phyloP scores from a whole-genome alignment of 1,140 invertebrate genomes.

The Magallana angulata region DNA sequence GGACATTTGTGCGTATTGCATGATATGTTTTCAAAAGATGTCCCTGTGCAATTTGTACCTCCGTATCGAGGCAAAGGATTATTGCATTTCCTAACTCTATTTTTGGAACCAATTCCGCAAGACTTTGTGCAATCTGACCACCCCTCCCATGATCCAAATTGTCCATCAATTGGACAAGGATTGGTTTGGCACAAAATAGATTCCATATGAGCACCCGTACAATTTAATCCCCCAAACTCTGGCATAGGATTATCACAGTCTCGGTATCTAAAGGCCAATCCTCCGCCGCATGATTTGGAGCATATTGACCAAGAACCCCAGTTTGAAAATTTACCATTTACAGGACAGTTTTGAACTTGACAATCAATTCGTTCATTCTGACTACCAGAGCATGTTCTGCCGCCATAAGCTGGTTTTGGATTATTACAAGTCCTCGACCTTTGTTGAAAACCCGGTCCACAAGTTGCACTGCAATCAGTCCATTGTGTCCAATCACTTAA shows the following conservation, averaged over 20 bases:
- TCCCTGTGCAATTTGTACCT: slow-evolving; percentile 63
- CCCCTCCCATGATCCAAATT: slow-evolving; percentile 62
- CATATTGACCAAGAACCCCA: neutral
- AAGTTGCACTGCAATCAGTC: slow-evolving; percentile 7
- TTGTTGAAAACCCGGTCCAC: neutral
- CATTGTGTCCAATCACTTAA: slow-evolving; percentile 26
- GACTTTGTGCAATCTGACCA: slow-evolving; percentile 63
- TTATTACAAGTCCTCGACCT: slow-evolving; percentile 23
- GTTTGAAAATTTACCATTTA: neutral
- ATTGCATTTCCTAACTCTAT: slow-evolving; percentile 58
- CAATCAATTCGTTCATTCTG: neutral
- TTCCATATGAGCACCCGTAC: neutral
- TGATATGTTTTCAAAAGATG: neutral
- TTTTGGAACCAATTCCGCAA: slow-evolving; percentile 60
- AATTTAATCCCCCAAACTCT: neutral
- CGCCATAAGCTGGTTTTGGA: neutral
- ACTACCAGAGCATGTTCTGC: neutral
- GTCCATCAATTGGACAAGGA: slow-evolving; percentile 59
- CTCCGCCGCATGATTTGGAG: slow-evolving; percentile 16
- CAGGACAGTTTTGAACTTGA: neutral
- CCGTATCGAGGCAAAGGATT: slow-evolving; percentile 61
- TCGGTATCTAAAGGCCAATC: neutral
- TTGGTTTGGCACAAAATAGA: neutral
- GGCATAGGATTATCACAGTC: neutral
- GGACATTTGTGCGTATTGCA: neutral